A percentile compares a stretch with the other conserved stretches of the same genome.
These are phyloP conservation scores for Popillia japonica DNA, from an alignment of 1,140 invertebrate genomes.

Conservation along the genomic window DNA sequence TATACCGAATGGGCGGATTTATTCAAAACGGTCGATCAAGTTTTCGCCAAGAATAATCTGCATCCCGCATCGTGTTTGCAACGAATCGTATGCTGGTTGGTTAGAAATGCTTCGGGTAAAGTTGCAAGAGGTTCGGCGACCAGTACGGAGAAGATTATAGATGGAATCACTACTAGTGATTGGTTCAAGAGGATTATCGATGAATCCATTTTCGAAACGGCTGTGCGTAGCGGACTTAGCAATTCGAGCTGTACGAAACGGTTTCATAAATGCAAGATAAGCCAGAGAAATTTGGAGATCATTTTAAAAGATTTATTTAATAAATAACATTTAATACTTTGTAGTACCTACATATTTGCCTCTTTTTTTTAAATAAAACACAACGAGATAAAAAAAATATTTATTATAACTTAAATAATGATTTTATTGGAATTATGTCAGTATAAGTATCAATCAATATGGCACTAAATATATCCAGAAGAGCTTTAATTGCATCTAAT, in stretches of 20 bases:
- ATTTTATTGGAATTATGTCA: background rate
- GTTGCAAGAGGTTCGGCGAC: conserved; percentile 47
- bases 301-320: conserved; percentile 45
- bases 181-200: conserved; percentile 50
- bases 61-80: conserved; percentile 55
- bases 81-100: conserved; percentile 51
- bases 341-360: background rate
- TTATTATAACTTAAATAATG: conserved; percentile 4
- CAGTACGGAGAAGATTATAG: conserved; percentile 57
- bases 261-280: conserved; percentile 50
- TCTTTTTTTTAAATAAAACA: too few relatives aligned
- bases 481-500: background rate
- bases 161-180: conserved; percentile 54
- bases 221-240: conserved; percentile 48
- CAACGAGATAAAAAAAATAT: background rate
- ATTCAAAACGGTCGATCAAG: conserved; percentile 44
- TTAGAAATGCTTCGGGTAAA: conserved; percentile 51
- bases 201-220: conserved; percentile 48
- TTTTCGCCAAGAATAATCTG: conserved; percentile 52
- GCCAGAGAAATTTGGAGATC: conserved; percentile 43
- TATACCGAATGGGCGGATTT: background rate
- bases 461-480: too few relatives aligned
- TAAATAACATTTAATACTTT: background rate
- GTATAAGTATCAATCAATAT: too few relatives aligned
- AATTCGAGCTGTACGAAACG: conserved; percentile 46